Evolutionary conservation across 2,113 vertebrate genomes (phyloP), one percentile per base, ranked within the genome.

Genomic region (Rynchops niger): DNA sequence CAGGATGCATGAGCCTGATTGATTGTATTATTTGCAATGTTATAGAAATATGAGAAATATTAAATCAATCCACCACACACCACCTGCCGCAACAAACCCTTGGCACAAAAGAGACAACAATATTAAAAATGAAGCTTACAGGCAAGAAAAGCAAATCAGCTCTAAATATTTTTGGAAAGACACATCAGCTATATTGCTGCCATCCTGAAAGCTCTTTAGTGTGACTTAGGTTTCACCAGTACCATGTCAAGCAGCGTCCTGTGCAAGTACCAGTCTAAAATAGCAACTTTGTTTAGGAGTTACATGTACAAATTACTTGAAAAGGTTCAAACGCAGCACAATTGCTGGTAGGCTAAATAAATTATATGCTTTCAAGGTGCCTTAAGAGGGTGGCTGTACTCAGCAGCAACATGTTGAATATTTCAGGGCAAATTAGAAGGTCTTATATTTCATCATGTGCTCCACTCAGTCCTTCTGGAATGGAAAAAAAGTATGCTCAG

Each of bases 51-150:
- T 9, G 61, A 84, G 55, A 80, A 95, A 79, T 50, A 90, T 12
- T 3, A 90, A 89, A 87, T 53, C 26, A 78, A 65, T 21, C 16
- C 23, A 34, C 32, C 5, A 8, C 5, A 0, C 6, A 7, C 15
- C 1, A 1, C 6, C 3, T 5, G 6, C 38, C 1, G 1, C 26
- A 73, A 45, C 15, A 86, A 88, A 77, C 4, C 8, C 10, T 49
- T 70, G 17, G 45, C 30, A 87, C 32, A 47, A 29, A 88, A 73
- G 18, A 61, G 18, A 38, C 2, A 2, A 25, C 21, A 71, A 10
- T 32, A 50, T 59, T 49, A 90, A 86, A 90, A 94, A 74, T 20
- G 8, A 71, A 76, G 23, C 45, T 34, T 30, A 74, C 5, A 47
- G 38, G 25, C 53, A 56, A 23, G 15, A 88, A 88, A 90, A 88